A percentile compares a stretch with the other conserved stretches of the same genome.
Conservation (phyloP, 2,797 vertebrate genomes). For the Dryobates pubescens region DNA sequence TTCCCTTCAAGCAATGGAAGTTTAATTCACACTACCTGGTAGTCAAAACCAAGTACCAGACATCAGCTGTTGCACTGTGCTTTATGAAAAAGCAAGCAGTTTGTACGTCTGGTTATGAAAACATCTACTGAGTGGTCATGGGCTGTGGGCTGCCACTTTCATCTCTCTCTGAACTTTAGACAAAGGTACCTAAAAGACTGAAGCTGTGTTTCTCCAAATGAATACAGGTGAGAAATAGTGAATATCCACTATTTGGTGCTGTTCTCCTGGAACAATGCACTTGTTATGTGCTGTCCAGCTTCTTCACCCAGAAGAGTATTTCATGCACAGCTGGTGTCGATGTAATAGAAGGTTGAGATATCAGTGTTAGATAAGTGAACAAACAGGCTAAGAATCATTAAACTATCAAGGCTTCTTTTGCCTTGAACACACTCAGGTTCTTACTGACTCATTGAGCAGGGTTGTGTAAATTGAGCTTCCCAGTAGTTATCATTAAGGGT, state of each 20-base stretch:
- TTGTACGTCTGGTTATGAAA: background rate
- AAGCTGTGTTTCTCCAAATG: background rate
- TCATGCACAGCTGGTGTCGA: background rate
- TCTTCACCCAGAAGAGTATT: background rate
- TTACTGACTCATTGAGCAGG: background rate
- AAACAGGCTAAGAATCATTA: background rate
- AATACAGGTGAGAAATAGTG: background rate
- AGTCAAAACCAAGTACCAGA: background rate
- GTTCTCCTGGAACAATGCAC: background rate
- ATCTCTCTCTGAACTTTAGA: background rate
- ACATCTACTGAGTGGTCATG: background rate
- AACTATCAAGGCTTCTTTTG: background rate
- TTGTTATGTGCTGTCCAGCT: background rate
- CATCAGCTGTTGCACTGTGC: background rate
- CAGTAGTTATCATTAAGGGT: background rate
- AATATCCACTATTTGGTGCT: background rate
- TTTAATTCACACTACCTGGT: background rate
- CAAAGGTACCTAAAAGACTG: background rate
- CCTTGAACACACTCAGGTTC: background rate
- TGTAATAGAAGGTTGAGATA: background rate
- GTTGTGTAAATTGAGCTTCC: background rate
- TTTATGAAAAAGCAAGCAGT: background rate
- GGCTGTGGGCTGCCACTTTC: background rate
- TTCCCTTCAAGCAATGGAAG: background rate
- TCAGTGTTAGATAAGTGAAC: background rate